Evolutionary conservation across 2,888 invertebrate species (phyloP), one percentile per base, ranked within the genome.

Genomic region (Rotaria magnacalcarata): DNA sequence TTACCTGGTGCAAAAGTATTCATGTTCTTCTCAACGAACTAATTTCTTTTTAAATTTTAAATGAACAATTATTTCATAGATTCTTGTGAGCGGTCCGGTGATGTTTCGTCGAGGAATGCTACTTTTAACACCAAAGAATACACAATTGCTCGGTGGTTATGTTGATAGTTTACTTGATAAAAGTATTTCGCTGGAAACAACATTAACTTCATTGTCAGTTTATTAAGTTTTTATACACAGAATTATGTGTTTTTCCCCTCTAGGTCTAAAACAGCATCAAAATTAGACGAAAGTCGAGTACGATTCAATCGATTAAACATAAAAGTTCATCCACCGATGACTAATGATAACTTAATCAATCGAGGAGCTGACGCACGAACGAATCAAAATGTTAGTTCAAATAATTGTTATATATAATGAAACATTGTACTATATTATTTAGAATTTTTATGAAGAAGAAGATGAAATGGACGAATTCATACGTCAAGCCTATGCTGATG

Each of bases 141-240:
- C 80, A 80, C 43, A 80, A 47, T 1, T 80, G 19, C 80, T 80
- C 16, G 80, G 80, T 80, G 80, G 80, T 80, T 80, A 80, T 47
- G 80, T 34, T n/a, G 80, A 80, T 47, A 10, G n/a, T 43, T 80
- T 80, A 80, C n/a, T 80, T 47, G n/a, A 47, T 47, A 80, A 21
- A n/a, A 80, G 47, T n/a, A 3, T 47, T 41, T 47, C 43, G 0
- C 24, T 47, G 2, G 47, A 80, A 47, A 47, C 47, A 80, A 21
- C 80, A 24, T 47, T 80, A 47, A 19, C 1, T 47, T 47, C 47
- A 11, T 47, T 80, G 80, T 80, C 10, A 47, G 80, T 47, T 67
- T 41, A 10, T 3, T 67, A 0, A 14, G 16, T 16, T 50, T 50
- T 50, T 50, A 14, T 16, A 27, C 16, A 27, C 2, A 2, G 27